phyloP scores from a whole-genome alignment of 1,140 invertebrate genomes.

The Nilaparvata lugens region DNA sequence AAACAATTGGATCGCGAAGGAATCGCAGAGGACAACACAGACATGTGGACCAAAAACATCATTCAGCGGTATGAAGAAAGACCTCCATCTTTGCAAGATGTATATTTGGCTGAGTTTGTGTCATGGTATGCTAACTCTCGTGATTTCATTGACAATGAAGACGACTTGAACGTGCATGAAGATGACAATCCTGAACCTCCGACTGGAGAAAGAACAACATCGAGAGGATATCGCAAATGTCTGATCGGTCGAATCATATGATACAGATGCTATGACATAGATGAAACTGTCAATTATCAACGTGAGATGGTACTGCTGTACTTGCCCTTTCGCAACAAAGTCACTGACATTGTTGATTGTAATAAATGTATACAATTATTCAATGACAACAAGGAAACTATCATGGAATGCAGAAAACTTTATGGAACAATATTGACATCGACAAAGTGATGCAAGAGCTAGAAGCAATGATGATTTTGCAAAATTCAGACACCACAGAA shows the following conservation, averaged over 20 bases:
- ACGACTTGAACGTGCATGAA: conserved; percentile 22
- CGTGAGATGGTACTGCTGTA: conserved; percentile 33
- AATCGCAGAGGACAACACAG: conserved; percentile 19
- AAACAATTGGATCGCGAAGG: conserved; percentile 12
- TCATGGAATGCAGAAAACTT: conserved; percentile 28
- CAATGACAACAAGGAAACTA: conserved; percentile 29
- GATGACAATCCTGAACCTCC: conserved; percentile 24
- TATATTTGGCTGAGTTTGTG: conserved; percentile 33
- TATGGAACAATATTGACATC: conserved; percentile 28
- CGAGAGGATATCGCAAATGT: conserved; percentile 19
- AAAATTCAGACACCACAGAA: conserved; percentile 27
- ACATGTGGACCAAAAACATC: conserved; percentile 30
- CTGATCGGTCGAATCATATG: conserved; percentile 29
- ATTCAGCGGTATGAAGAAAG: conserved; percentile 20
- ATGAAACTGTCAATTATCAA: conserved; percentile 33
- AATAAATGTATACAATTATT: conserved; percentile 32
- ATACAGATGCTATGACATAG: conserved; percentile 30
- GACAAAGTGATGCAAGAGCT: conserved; percentile 28
- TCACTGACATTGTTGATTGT: conserved; percentile 29
- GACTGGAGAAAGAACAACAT: conserved; percentile 19
- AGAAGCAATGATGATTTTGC: conserved; percentile 1
- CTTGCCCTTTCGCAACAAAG: conserved; percentile 31
- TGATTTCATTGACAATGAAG: conserved; percentile 28
- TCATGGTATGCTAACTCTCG: conserved; percentile 31
- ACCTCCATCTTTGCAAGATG: conserved; percentile 28